These are phyloP conservation scores for Hololepta plana DNA, from an alignment of 2,888 invertebrate species.

Conservation along the genomic window DNA sequence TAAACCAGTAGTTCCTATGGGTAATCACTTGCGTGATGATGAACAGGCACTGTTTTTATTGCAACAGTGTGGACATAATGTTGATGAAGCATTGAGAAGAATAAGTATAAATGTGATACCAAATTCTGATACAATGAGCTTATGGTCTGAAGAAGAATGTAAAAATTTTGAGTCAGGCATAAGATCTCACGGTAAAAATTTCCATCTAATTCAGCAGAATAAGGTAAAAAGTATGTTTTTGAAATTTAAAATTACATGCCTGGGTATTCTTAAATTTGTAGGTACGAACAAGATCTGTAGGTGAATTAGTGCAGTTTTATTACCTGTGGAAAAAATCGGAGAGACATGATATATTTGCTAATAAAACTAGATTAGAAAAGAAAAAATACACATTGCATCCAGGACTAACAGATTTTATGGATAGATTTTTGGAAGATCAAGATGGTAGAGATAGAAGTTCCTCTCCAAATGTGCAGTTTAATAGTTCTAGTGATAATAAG, in stretches of 20 bases:
- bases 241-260: too few relatives aligned
- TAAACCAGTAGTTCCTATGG: slow-evolving; percentile 42
- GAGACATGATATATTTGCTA: slow-evolving; percentile 81
- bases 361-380: slow-evolving; percentile 76
- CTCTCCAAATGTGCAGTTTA: slow-evolving; percentile 44
- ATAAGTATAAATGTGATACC: slow-evolving; percentile 46
- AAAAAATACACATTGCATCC: slow-evolving; percentile 85
- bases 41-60: slow-evolving; percentile 80
- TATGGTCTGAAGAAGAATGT: slow-evolving; percentile 97
- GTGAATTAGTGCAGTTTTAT: slow-evolving; percentile 92
- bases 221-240: too few relatives aligned
- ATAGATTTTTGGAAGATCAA: slow-evolving; percentile 77
- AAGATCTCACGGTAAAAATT: slow-evolving; percentile 88
- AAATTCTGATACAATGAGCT: slow-evolving; percentile 55
- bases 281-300: slow-evolving; percentile 83
- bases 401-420: slow-evolving; percentile 88
- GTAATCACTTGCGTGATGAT: slow-evolving; percentile 67
- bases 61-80: slow-evolving; percentile 85
- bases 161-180: slow-evolving; percentile 92
- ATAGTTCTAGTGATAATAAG: slow-evolving; percentile 13
- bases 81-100: slow-evolving; percentile 80
- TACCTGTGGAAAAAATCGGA: slow-evolving; percentile 98
- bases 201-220: slow-evolving; percentile 81
- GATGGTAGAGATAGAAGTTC: slow-evolving; percentile 47
- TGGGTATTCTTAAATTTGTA: too few relatives aligned